Percentiles rank a stretch among this genome's conserved stretches.
Evolutionary conservation across 2,888 invertebrate species (phyloP).

Genomic region (Lasius platythorax): DNA sequence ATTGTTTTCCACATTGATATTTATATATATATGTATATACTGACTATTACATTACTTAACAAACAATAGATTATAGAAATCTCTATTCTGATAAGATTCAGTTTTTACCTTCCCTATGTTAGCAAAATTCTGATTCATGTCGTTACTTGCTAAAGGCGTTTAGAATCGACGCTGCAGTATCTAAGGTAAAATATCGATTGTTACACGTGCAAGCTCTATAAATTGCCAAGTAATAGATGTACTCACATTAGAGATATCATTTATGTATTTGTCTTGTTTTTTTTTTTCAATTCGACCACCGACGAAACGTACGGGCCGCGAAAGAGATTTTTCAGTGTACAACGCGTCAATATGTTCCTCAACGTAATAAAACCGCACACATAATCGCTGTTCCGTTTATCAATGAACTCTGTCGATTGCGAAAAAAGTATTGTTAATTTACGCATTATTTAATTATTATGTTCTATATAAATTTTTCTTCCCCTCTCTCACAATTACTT

Average conservation of each 20-base stretch:
- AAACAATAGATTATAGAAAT: slow-evolving; percentile 30
- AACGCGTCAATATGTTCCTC: slow-evolving; percentile 8
- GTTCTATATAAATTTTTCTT: neutral
- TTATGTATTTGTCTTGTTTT: neutral
- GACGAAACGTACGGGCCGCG: slow-evolving; percentile 15
- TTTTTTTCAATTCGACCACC: neutral
- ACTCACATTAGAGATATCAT: slow-evolving; percentile 11
- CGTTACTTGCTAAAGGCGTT: slow-evolving; percentile 32
- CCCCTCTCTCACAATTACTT: neutral
- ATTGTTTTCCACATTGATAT: slow-evolving; percentile 15
- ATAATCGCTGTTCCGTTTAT: neutral
- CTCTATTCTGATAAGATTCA: slow-evolving; percentile 1
- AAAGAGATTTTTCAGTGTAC: slow-evolving; percentile 17
- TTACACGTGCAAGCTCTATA: slow-evolving; percentile 22
- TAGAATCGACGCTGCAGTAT: slow-evolving; percentile 40
- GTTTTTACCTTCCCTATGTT: slow-evolving; percentile 1
- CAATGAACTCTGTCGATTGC: slow-evolving; percentile 30
- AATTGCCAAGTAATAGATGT: neutral
- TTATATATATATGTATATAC: neutral
- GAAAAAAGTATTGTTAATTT: neutral
- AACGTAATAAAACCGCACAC: neutral
- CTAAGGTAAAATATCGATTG: neutral
- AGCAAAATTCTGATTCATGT: slow-evolving; percentile 27
- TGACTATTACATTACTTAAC: slow-evolving; percentile 14
- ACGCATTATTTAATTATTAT: neutral